phyloP scores from a whole-genome alignment of 2,113 vertebrate genomes.

The Rhinopithecus roxellana region DNA sequence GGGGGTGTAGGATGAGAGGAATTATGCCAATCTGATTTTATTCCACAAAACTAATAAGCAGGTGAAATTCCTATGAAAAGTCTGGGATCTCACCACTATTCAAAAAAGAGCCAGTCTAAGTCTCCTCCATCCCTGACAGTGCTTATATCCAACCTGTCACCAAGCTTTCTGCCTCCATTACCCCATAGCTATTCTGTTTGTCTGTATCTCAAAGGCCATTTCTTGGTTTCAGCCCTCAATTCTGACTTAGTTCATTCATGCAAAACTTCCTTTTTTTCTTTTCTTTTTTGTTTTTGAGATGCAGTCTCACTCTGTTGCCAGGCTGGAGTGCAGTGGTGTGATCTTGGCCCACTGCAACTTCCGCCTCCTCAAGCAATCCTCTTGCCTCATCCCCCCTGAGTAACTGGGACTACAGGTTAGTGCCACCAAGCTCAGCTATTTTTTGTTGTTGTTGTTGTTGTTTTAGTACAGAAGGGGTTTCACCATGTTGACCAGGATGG shows the following conservation, averaged over 20 bases:
- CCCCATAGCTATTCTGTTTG: not conserved
- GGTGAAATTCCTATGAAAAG: constrained; percentile 14
- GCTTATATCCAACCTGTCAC: not conserved
- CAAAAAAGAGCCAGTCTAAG: not conserved
- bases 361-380: no score
- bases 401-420: no score
- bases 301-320: no score
- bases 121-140: not conserved
- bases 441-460: no score
- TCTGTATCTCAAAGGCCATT: not conserved
- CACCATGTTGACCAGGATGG: no score
- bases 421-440: no score
- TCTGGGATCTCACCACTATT: not conserved
- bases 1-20: not conserved
- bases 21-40: constrained; percentile 27
- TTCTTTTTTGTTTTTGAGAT: no score
- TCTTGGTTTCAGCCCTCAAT: not conserved
- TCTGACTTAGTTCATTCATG: not conserved
- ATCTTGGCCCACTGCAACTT: no score
- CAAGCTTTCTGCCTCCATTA: not conserved
- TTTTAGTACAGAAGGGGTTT: no score
- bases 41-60: not conserved
- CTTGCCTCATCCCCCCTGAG: no score
- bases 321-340: no score
- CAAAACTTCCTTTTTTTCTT: not conserved